Evolutionary conservation across 2,888 invertebrate species (phyloP), one percentile per base, ranked within the genome.

Genomic region (Celastrina argiolus): DNA sequence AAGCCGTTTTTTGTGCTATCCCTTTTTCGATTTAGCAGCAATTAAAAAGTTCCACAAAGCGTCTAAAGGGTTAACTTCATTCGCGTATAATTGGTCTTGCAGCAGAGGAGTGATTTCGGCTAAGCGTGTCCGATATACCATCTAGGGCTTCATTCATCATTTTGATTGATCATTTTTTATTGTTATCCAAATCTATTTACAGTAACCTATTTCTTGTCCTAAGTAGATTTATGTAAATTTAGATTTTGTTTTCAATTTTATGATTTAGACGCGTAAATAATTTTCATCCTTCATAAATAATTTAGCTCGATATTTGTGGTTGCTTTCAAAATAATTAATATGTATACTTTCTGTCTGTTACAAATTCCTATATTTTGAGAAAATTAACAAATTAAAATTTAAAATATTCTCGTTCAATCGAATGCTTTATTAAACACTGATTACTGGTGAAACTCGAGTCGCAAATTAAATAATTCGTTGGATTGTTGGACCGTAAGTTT

Each of bases 21-120:
- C 85, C 84, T 81, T 83, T 64, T 83, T 84, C 85, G 85, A 88
- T 88, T 89, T 88, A 87, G 84, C 87, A 82, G 84, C 88, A 90
- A 90, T 90, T 89, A 90, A 88, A 88, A 88, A 88, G 85, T 88
- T 88, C 79, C 78, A 78, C 78, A 81, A 78, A 81, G 81, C 81
- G 78, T 77, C 74, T 73, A 80, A 83, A 86, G 86, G 88, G 84
- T 88, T 87, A 85, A 83, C 81, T 87, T 85, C 80, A 83, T 85
- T 88, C 82, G 81, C 79, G 80, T 80, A 78, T 88, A 87, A 88
- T 88, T 86, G 83, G 85, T 77, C 74, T 72, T 79, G 78, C 79
- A 79, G 26, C 31, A 45, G 66, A 59, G 8, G 42, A 42, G 58
- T 66, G 41, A 64, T 64, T 51, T 51, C 14, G 36, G 51, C 16